phyloP scores from a whole-genome alignment of 2,888 invertebrate genomes.

The Clanis bilineata region DNA sequence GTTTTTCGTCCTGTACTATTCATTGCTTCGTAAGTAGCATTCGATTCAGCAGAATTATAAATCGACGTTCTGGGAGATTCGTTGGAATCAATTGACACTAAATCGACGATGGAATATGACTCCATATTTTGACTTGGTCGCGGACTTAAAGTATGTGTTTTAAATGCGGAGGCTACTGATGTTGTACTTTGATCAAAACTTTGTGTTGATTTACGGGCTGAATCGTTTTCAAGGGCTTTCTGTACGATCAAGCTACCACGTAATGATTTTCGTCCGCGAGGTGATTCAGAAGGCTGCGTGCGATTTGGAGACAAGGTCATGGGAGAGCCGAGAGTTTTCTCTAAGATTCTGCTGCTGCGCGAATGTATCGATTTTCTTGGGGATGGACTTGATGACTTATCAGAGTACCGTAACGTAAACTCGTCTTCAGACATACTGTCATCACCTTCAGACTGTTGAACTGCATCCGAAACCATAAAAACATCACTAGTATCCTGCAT shows the following conservation, averaged over 20 bases:
- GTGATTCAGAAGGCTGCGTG: conserved; percentile 32
- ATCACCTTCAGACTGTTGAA: conserved; percentile 18
- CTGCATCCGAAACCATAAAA: conserved; percentile 27
- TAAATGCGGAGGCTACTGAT: conserved; percentile 34
- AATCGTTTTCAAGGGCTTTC: conserved; percentile 37
- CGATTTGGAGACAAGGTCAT: conserved; percentile 24
- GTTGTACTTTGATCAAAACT: conserved; percentile 26
- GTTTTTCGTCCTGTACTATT: conserved; percentile 34
- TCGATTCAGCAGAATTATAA: conserved; percentile 53
- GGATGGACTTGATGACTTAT: conserved; percentile 44
- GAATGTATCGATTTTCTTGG: conserved; percentile 51
- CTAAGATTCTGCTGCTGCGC: conserved; percentile 48
- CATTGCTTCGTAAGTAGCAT: conserved; percentile 41
- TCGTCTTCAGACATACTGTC: conserved; percentile 37
- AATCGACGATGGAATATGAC: conserved; percentile 66
- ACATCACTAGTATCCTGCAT: conserved; percentile 32
- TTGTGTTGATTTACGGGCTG: conserved; percentile 5
- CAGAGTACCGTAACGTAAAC: conserved; percentile 52
- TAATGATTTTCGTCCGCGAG: conserved; percentile 36
- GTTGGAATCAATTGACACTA: conserved; percentile 58
- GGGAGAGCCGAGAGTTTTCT: conserved; percentile 37
- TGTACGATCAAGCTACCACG: conserved; percentile 48
- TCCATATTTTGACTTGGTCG: conserved; percentile 43
- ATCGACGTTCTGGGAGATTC: conserved; percentile 45
- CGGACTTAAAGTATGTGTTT: conserved; percentile 44